These are phyloP conservation scores for Delphinus delphis DNA, from an alignment of 2,113 vertebrate species.

Conservation along the genomic window DNA sequence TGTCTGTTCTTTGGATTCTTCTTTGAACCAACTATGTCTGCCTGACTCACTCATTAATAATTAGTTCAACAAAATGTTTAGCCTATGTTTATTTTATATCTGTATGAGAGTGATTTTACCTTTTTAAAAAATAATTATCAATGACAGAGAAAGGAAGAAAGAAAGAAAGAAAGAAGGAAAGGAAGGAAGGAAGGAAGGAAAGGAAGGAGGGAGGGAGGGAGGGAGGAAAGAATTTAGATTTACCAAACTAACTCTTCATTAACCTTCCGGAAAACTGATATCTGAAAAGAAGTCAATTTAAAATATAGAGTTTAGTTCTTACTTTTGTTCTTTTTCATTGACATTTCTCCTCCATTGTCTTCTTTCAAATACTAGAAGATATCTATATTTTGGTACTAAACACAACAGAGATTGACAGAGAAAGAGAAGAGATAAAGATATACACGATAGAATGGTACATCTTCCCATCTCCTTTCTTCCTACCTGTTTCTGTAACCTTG, in stretches of 20 bases:
- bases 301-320: neutral
- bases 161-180: neutral
- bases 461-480: neutral
- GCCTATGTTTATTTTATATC: neutral
- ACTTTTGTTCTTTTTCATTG: neutral
- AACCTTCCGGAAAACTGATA: neutral
- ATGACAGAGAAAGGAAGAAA: neutral
- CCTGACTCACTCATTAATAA: neutral
- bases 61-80: neutral
- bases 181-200: rapidly evolving
- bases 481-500: neutral
- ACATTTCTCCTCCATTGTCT: neutral
- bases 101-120: neutral
- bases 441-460: rapidly evolving
- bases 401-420: neutral
- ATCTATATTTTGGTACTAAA: neutral
- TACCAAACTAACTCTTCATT: neutral
- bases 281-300: neutral
- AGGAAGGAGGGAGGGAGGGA: too few relatives aligned
- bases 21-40: neutral
- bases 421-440: neutral
- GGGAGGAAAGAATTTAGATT: neutral
- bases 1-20: neutral
- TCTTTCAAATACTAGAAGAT: neutral
- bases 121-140: neutral